These are phyloP conservation scores for Dicyrtoma fusca DNA, from an alignment of 2,888 invertebrate species.

Conservation along the genomic window DNA sequence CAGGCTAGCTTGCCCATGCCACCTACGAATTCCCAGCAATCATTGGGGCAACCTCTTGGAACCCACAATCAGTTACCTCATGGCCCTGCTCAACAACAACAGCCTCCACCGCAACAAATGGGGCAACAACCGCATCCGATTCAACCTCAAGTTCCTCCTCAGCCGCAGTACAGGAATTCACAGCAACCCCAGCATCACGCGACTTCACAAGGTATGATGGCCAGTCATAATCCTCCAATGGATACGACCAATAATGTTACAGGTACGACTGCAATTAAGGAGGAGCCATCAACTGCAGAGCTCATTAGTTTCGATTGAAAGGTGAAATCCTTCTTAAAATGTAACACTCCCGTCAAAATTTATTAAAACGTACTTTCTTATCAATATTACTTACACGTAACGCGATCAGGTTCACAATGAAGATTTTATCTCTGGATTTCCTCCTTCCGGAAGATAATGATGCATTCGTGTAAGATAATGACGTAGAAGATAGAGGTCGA, in stretches of 20 bases:
- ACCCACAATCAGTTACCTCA: not conserved
- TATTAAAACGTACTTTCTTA: too few species aligned
- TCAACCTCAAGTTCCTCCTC: conserved; percentile 30
- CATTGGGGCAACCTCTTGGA: not conserved
- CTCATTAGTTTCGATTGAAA: conserved; percentile 56
- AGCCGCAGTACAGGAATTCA: conserved; percentile 49
- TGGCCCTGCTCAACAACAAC: conserved; percentile 8
- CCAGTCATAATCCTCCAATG: not conserved
- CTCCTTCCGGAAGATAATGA: too few species aligned
- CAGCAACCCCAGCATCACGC: conserved; percentile 43
- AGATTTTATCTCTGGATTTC: too few species aligned
- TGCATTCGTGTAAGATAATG: too few species aligned
- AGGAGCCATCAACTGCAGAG: conserved; percentile 49
- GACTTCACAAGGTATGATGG: too few species aligned
- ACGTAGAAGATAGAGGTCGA: too few species aligned
- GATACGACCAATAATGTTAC: not conserved
- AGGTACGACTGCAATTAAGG: conserved; percentile 3
- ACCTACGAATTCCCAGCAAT: not conserved
- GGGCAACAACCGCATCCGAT: conserved; percentile 27
- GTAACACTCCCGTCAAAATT: too few species aligned
- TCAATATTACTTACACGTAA: too few species aligned
- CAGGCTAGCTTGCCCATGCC: conserved; percentile 3
- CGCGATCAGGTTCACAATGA: too few species aligned
- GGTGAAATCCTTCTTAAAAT: too few species aligned
- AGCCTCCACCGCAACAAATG: not conserved